phyloP scores from a whole-genome alignment of 2,113 vertebrate species.

The Romanogobio albipinnatus region DNA sequence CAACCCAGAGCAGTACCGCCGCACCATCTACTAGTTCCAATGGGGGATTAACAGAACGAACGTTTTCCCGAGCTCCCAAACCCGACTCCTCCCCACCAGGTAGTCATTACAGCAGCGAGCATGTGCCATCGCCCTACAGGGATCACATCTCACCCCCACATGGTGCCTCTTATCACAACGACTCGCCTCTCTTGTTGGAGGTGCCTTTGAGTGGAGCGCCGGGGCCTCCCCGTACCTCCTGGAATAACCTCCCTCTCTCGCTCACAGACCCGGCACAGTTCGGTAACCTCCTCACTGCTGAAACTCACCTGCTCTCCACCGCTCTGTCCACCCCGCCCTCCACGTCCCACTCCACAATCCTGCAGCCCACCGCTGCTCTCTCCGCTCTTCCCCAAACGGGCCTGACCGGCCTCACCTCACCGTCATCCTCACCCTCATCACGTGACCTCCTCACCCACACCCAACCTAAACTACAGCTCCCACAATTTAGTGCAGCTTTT shows the following conservation, averaged over 20 bases:
- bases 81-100: slow-evolving; percentile 89
- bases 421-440: slow-evolving; percentile 73
- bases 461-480: slow-evolving; percentile 95
- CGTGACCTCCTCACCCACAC: slow-evolving; percentile 85
- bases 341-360: slow-evolving; percentile 89
- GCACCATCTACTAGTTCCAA: slow-evolving; percentile 78
- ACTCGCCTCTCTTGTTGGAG: slow-evolving; percentile 92
- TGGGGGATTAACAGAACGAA: slow-evolving; percentile 83
- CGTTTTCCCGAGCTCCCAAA: slow-evolving; percentile 90
- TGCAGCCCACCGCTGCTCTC: slow-evolving; percentile 93
- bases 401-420: slow-evolving; percentile 76
- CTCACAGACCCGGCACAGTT: slow-evolving; percentile 91
- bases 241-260: slow-evolving; percentile 89
- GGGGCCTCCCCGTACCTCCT: slow-evolving; percentile 87
- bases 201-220: slow-evolving; percentile 89
- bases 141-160: slow-evolving; percentile 95
- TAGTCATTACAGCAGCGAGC: slow-evolving; percentile 97
- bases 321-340: slow-evolving; percentile 95
- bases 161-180: slow-evolving; percentile 86
- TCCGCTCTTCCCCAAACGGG: slow-evolving; percentile 90
- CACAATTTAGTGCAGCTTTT: slow-evolving; percentile 98
- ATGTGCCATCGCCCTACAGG: slow-evolving; percentile 93
- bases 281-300: slow-evolving; percentile 89
- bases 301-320: slow-evolving; percentile 95
- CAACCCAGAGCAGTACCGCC: slow-evolving; percentile 72